A percentile compares a stretch with the other conserved stretches of the same genome.
These are phyloP conservation scores for Thinocorus orbignyianus DNA, from an alignment of 2,113 vertebrate species.

Conservation along the genomic window DNA sequence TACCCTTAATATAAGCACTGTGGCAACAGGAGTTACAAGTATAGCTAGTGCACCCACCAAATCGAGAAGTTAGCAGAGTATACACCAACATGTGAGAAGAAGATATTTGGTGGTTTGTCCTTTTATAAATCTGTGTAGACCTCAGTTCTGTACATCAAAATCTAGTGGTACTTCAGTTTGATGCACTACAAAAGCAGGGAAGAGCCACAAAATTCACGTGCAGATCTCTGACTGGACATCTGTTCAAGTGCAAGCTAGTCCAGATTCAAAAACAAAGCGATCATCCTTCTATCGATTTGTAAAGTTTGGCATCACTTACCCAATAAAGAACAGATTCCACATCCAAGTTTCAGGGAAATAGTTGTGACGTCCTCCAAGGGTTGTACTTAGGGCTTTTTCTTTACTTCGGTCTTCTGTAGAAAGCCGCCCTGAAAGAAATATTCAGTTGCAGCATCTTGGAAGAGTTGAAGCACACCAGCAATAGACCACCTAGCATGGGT, in stretches of 20 bases:
- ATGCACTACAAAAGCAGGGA: neutral
- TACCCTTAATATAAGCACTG: neutral
- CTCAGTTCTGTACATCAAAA: neutral
- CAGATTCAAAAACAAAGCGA: neutral
- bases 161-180: neutral
- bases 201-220: neutral
- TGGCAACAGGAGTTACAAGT: neutral
- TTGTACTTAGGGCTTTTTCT: neutral
- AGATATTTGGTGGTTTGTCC: neutral
- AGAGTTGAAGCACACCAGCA: neutral
- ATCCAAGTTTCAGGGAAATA: conserved; percentile 87
- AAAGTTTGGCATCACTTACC: conserved; percentile 64
- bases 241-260: neutral
- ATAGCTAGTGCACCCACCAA: neutral
- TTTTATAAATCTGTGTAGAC: neutral
- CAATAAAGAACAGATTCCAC: conserved; percentile 78
- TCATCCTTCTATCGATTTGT: neutral
- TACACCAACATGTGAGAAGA: neutral
- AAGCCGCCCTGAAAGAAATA: neutral
- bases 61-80: neutral
- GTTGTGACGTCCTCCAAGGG: conserved; percentile 2
- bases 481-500: neutral
- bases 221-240: neutral
- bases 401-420: neutral
- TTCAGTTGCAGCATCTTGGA: neutral